Base-by-base conservation (phyloP, 2,888 invertebrate genomes). In the Eustalomyia histrio region DNA sequence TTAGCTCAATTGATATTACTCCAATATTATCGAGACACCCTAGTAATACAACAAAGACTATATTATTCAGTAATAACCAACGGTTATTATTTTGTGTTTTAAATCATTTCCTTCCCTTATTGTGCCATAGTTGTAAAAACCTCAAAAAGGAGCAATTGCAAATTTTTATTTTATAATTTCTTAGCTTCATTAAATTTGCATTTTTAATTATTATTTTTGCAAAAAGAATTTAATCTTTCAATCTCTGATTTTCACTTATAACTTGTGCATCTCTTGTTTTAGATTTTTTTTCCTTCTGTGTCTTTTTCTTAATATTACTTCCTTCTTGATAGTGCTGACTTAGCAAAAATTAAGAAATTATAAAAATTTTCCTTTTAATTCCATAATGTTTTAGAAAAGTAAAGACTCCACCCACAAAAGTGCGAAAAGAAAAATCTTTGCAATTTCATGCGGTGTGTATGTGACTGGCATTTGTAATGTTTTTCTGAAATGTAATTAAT, bases 281-380 rank as follows among this genome's bases (percentile, higher is more conserved):
- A 10, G 29, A 60, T n/a, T 50, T 63, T 50, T 55, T 10, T 10
- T n/a, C 29, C 29, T 29, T 29, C 29, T 29, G 29, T 17, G 55
- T 61, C 52, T 53, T 64, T 4, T 53, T 24, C 33, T 60, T 84
- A 86, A 85, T 88, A 87, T 85, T 86, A 87, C 88, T 85, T 83
- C 85, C 80, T 80, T 64, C 79, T 79, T 64, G 83, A 75, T 79
- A 65, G 79, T 83, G 85, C 86, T 87, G 87, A 87, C 86, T 87
- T 85, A 85, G 68, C 74, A 86, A 85, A 87, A 87, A 88, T 87
- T 87, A 88, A 87, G 87, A 88, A 87, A 87, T 87, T 87, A 81
- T 78, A 87, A 87, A 88, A 88, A 88, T 85, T 85, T 85, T 84
- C 83, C 85, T 84, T 71, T 57, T 17, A 68, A 4, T 18, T 39